Base-by-base conservation (phyloP, 2,888 invertebrate genomes). In the Drosophila pseudotakahashii region DNA sequence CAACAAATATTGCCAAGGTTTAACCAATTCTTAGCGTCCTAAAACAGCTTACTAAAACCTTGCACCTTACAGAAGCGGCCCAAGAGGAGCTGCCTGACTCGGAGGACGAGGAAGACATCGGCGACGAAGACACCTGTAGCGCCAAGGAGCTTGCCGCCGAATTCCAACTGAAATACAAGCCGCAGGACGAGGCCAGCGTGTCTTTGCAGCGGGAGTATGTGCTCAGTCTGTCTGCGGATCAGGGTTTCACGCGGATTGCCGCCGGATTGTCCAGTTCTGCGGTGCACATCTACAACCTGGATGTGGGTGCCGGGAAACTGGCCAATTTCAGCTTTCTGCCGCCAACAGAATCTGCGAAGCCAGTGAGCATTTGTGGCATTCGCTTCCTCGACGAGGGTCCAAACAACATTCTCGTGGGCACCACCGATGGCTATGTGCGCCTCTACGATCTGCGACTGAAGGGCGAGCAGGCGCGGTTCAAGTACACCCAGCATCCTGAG, bases 171-270 rank as follows among this genome's bases (percentile, higher is more conserved):
- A 86, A 89, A 11, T 92, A 89, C 61, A 76, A 67, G 81, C 64
- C 89, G 66, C 59, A 74, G 2, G 85, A 90, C 37, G 94, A 95
- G 91, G 93, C 93, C 52, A 92, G 93, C 0, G 92, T 94, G 36
- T 93, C 94, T 0, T 77, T 93, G 0, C 92, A 93, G 34, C 93
- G 94, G 67, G 93, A 93, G 3, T 96, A 95, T 81, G 92, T 95
- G 54, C 93, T 95, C 47, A 93, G 93, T 61, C 85, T 96, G 73
- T 92, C 93, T 76, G 94, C 93, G 3, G 93, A 94, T 57, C 93
- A 80, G 34, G 70, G 77, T 39, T 91, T 89, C 52, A 91, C 93
- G 86, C 92, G 92, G 70, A 79, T 94, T 36, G 93, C 92, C 13
- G 90, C 93, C 1, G 93, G 93, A 0, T 84, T 93, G 19, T 93